Conservation (phyloP, 2,797 vertebrate species). For the Rhinogobio ventralis region DNA sequence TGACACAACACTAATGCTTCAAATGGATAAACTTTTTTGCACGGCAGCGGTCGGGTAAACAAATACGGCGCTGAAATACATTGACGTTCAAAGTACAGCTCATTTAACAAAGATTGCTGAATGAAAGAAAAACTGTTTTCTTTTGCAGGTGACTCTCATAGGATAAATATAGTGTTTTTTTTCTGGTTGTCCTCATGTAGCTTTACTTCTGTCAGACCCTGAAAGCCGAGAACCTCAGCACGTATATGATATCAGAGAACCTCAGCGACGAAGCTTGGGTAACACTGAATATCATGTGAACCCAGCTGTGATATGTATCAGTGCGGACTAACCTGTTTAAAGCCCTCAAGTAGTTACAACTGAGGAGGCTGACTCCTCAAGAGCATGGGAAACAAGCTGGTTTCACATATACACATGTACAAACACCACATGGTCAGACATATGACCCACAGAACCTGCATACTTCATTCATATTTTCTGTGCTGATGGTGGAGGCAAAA, state of each 20-base stretch:
- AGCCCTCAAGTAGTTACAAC: constrained; percentile 11
- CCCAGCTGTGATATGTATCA: constrained; percentile 5
- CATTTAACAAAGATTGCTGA: constrained; percentile 2
- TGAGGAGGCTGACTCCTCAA: not conserved
- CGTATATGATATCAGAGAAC: constrained; percentile 15
- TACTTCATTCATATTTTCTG: not conserved
- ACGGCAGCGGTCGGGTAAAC: constrained; percentile 1
- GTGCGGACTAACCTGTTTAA: constrained; percentile 25
- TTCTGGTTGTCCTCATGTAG: not conserved
- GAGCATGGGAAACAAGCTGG: constrained; percentile 7
- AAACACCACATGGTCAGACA: not conserved
- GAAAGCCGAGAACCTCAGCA: constrained; percentile 17
- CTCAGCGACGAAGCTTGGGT: not conserved
- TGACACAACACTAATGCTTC: constrained; percentile 11
- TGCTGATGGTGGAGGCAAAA: not conserved
- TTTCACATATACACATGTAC: not conserved
- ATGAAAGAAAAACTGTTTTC: not conserved
- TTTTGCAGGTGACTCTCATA: not conserved
- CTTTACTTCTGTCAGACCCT: constrained; percentile 2
- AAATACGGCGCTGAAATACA: not conserved
- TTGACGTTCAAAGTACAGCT: constrained; percentile 5
- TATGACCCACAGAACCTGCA: not conserved
- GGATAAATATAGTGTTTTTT: not conserved
- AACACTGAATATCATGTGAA: constrained; percentile 27
- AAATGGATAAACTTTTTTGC: not conserved